Conservation (phyloP, 2,113 vertebrate genomes). For the Poeciliopsis occidentalis region DNA sequence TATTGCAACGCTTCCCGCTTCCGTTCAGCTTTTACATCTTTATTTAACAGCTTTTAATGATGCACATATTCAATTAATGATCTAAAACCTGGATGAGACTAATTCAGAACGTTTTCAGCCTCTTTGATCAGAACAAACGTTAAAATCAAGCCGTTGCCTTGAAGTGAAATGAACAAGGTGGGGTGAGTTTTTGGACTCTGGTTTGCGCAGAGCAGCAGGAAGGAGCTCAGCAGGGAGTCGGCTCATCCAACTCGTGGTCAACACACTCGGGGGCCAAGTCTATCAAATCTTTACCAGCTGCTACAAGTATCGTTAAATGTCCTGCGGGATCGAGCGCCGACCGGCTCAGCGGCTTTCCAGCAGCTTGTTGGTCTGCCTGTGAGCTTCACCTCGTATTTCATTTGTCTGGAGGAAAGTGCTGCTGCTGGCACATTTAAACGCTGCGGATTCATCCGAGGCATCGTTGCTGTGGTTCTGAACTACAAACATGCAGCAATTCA, state of each 20-base stretch:
- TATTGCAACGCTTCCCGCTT: conserved; percentile 30
- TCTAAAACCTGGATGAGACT: not conserved
- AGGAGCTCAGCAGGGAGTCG: conserved; percentile 15
- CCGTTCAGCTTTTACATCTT: not conserved
- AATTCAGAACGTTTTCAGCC: not conserved
- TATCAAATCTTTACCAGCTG: conserved; percentile 34
- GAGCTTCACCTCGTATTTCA: not conserved
- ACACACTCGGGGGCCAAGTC: conserved; percentile 10
- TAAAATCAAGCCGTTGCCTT: not conserved
- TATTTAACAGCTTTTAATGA: not conserved
- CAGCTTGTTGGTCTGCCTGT: not conserved
- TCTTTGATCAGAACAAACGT: not conserved
- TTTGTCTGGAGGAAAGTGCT: not conserved
- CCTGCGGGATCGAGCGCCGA: not conserved
- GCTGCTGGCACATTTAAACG: not conserved
- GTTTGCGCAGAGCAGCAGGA: conserved; percentile 1
- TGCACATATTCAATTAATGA: conserved; percentile 21
- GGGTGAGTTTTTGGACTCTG: not conserved
- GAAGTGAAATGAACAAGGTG: not conserved
- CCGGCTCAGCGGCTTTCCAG: not conserved
- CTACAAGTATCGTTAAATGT: conserved; percentile 9
- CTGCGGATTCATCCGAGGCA: not conserved
- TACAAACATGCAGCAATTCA: not conserved
- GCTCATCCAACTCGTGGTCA: conserved; percentile 15
- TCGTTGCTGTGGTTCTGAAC: not conserved